Percentiles rank a stretch among this genome's conserved stretches.
phyloP scores from a whole-genome alignment of 2,888 invertebrate genomes.

The Cylloceria caligata region DNA sequence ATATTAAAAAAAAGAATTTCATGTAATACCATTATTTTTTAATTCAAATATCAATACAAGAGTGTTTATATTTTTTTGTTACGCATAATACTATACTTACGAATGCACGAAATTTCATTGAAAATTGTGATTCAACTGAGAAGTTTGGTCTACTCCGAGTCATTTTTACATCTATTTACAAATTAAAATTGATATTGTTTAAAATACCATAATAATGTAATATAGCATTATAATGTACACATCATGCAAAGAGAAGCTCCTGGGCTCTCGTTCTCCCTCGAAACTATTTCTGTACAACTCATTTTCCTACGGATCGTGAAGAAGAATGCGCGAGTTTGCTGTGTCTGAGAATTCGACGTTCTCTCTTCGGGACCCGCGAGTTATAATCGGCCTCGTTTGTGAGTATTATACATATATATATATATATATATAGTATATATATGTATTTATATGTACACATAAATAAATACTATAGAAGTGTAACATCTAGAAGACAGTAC shows the following conservation, averaged over 20 bases:
- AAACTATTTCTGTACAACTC: slow-evolving; percentile 70
- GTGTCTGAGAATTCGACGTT: slow-evolving; percentile 69
- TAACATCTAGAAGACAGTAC: slow-evolving; percentile 1
- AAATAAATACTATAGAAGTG: slow-evolving; percentile 34
- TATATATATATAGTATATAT: background rate
- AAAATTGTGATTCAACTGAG: background rate
- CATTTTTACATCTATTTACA: background rate
- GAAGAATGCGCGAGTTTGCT: slow-evolving; percentile 68
- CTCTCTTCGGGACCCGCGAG: slow-evolving; percentile 67
- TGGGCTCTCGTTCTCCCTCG: slow-evolving; percentile 50
- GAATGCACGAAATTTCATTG: background rate
- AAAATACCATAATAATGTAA: background rate
- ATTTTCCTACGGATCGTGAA: slow-evolving; percentile 69
- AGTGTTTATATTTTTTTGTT: background rate
- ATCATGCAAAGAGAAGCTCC: slow-evolving; percentile 32
- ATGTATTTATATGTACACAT: slow-evolving; percentile 44
- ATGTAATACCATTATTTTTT: background rate
- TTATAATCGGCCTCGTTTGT: slow-evolving; percentile 68
- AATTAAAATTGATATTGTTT: background rate
- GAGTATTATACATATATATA: slow-evolving; percentile 31
- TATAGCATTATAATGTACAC: slow-evolving; percentile 27
- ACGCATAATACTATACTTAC: background rate
- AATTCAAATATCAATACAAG: background rate
- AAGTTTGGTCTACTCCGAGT: background rate
- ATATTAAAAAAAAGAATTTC: background rate